Base-by-base conservation (phyloP, 53 echinoderm and acorn worm genomes). In the Holothuria scabra region DNA sequence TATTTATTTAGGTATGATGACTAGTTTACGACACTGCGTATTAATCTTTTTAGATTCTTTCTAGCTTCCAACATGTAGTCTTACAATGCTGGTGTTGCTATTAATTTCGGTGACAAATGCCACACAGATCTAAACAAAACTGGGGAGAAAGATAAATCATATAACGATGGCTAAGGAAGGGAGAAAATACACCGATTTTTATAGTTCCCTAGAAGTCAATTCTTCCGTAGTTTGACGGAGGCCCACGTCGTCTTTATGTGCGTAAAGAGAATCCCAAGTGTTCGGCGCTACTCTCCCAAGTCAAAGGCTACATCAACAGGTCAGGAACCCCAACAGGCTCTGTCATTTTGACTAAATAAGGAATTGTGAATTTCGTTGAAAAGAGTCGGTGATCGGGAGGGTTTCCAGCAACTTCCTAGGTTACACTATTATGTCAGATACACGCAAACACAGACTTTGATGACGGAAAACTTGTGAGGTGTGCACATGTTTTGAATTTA, bases 221-320 rank as follows among this genome's bases (percentile, higher is more conserved):
- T 29, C 14, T 28, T 24, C 4, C 65, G 25, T 65, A 1, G 37
- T 67, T 67, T 29, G 13, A 65, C 65, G n/a, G 28, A 28, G 28
- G 9, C 26, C 3, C 28, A 65, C 65, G 20, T 72, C 72, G 26
- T 25, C 48, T 72, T 72, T 48, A 46, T 44, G 72, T 44, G 44
- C 72, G 72, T 72, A 46, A 44, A 19, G 72, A 48, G 34, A 23
- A 72, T n/a, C 21, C 13, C 24, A 52, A 12, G 18, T 8, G 0
- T 18, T 21, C 25, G 28, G 48, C 72, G 72, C 14, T 8, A 44
- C 44, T 21, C 72, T 44, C n/a, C 19, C 22, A 25, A 49, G 72
- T 72, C 34, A 46, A 23, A 48, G 72, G 72, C 28, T 72, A 72
- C 72, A 72, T 72, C 48, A 72, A 72, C 72, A 46, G 72, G 72